Base-by-base conservation (phyloP, 2,797 vertebrate species). In the Rhadinocentrus ornatus region DNA sequence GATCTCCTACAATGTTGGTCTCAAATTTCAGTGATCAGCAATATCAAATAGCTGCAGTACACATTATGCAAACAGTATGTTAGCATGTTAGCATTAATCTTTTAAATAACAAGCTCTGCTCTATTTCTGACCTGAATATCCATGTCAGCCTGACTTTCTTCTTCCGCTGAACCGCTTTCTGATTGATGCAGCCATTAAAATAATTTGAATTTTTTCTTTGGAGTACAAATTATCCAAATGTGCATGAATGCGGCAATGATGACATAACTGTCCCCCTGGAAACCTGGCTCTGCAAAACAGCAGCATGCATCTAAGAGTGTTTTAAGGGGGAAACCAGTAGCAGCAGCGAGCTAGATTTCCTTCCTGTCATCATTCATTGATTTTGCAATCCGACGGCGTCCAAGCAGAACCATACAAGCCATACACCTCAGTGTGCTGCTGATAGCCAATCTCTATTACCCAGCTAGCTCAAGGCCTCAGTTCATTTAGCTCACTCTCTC, bases 401-500 rank as follows among this genome's bases (percentile, higher is more conserved):
- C 86, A 78, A 78, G 89, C 86, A 74, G 88, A 93, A 90, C 91
- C 83, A 62, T 72, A 86, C 81, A 85, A 85, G 78, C 84, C 74
- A 22, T 80, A 74, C 80, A 81, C 86, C 84, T 89, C 84, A 80
- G 79, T 75, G 83, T 83, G 85, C 76, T 12, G 41, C 86, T 82
- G 86, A 91, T 84, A 71, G 89, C 81, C 86, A 87, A 90, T 90
- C 86, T 92, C 87, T 85, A 88, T 90, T 89, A 88, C 84, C 86
- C 71, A 68, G 76, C 83, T 62, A 64, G 72, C 72, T 82, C 87
- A 64, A 80, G 91, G 80, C 84, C 86, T 77, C 32, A 57, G 74
- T 83, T 81, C 8, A 60, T 78, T 81, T 71, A 79, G 57, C 87
- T 76, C 73, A 80, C 78, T 56, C 73, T 85, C 84, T 70, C 71